Conservation (phyloP, 2,888 invertebrate species). For the Hymenopus coronatus region DNA sequence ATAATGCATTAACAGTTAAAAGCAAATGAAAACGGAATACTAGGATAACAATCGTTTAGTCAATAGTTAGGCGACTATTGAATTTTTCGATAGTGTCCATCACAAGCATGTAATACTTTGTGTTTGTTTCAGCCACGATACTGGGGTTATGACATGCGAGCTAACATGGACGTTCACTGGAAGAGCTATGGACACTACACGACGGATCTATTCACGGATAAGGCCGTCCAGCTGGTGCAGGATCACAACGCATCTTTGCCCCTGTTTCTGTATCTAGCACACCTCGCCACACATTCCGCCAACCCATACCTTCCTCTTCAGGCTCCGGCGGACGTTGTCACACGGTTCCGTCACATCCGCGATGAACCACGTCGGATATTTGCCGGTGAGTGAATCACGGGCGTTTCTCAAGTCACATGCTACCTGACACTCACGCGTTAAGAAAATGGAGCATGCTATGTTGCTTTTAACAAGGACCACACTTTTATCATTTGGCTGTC, state of each 20-base stretch:
- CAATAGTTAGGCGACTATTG: too few relatives aligned
- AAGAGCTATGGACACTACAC: conserved; percentile 78
- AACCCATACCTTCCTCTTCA: conserved; percentile 79
- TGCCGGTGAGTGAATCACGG: conserved; percentile 61
- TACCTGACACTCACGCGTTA: not conserved
- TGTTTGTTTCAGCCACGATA: conserved; percentile 42
- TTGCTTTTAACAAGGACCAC: not conserved
- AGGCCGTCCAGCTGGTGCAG: conserved; percentile 69
- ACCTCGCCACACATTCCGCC: conserved; percentile 86
- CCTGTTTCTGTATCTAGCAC: conserved; percentile 82
- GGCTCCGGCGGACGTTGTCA: conserved; percentile 58
- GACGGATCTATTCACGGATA: conserved; percentile 77
- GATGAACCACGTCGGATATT: conserved; percentile 69
- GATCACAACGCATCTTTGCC: conserved; percentile 66
- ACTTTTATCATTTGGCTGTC: not conserved
- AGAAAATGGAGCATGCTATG: not conserved
- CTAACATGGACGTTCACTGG: conserved; percentile 66
- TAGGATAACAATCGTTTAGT: too few relatives aligned
- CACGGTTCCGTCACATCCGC: conserved; percentile 65
- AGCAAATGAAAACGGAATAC: too few relatives aligned
- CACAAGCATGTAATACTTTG: too few relatives aligned
- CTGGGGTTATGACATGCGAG: conserved; percentile 62
- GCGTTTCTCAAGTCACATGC: not conserved
- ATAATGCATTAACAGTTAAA: too few relatives aligned
- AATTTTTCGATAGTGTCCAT: too few relatives aligned